phyloP scores from a whole-genome alignment of 2,113 vertebrate species.

The Nothoprocta perdicaria region DNA sequence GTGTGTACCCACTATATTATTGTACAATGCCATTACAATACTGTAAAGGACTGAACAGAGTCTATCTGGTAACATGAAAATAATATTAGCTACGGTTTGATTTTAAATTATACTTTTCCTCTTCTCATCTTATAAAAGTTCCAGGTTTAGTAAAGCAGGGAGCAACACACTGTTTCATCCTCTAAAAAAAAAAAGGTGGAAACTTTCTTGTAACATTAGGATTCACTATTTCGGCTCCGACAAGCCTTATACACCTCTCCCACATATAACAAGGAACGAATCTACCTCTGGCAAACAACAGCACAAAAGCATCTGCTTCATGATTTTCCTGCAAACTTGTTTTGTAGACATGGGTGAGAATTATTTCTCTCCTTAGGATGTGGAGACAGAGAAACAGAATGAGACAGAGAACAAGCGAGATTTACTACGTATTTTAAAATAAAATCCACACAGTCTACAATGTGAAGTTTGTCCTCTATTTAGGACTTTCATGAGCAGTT shows the following conservation, averaged over 20 bases:
- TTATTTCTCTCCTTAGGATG: slow-evolving; percentile 29
- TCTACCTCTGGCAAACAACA: slow-evolving; percentile 11
- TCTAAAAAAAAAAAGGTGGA: background rate
- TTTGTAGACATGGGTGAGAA: slow-evolving; percentile 36
- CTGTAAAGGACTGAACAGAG: fast-evolving
- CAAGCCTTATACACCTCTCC: background rate
- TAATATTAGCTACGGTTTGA: background rate
- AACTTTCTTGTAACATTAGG: background rate
- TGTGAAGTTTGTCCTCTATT: background rate
- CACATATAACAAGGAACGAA: background rate
- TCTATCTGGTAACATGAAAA: background rate
- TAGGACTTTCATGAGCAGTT: background rate
- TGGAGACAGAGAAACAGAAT: background rate
- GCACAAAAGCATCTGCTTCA: slow-evolving; percentile 51
- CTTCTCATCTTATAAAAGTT: background rate
- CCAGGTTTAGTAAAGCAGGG: background rate
- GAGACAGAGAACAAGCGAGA: slow-evolving; percentile 19
- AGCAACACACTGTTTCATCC: background rate
- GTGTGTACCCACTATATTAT: background rate
- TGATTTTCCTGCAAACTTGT: slow-evolving; percentile 25
- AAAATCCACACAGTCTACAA: background rate
- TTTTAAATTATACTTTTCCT: background rate
- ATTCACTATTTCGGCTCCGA: background rate
- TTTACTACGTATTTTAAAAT: background rate
- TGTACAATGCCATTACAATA: background rate